A percentile compares a stretch with the other conserved stretches of the same genome.
Evolutionary conservation across 2,797 vertebrate species (phyloP).

Genomic region (Epinephelus malabaricus): DNA sequence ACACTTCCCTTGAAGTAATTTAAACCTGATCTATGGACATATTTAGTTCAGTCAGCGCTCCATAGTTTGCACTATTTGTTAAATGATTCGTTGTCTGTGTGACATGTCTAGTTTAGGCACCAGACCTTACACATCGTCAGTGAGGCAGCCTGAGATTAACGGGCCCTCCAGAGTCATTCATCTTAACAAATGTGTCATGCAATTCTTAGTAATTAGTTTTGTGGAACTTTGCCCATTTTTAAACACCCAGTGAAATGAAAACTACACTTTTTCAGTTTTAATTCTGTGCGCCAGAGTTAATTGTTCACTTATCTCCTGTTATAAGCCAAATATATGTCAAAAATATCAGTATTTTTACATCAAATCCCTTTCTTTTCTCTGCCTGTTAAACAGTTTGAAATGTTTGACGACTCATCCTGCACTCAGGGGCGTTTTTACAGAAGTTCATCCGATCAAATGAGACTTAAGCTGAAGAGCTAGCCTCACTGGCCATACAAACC

Average conservation of each 20-base stretch:
- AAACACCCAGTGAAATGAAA: not conserved
- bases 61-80: not conserved
- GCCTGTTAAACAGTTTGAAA: no score
- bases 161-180: not conserved
- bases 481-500: no score
- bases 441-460: no score
- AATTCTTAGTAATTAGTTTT: conserved; percentile 1
- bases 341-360: no score
- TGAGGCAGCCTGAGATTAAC: not conserved
- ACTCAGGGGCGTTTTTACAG: no score
- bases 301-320: no score
- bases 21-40: not conserved
- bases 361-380: no score
- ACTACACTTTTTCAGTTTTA: no score
- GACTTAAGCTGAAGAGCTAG: no score
- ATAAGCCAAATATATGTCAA: no score
- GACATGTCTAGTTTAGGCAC: not conserved
- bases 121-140: not conserved
- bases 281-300: no score
- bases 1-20: not conserved
- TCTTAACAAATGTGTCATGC: not conserved
- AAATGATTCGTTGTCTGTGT: not conserved
- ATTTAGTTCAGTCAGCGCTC: not conserved
- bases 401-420: no score
- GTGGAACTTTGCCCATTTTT: conserved; percentile 16